A percentile compares a stretch with the other conserved stretches of the same genome.
phyloP scores from a whole-genome alignment of 2,113 vertebrate species.

The Lepus timidus region DNA sequence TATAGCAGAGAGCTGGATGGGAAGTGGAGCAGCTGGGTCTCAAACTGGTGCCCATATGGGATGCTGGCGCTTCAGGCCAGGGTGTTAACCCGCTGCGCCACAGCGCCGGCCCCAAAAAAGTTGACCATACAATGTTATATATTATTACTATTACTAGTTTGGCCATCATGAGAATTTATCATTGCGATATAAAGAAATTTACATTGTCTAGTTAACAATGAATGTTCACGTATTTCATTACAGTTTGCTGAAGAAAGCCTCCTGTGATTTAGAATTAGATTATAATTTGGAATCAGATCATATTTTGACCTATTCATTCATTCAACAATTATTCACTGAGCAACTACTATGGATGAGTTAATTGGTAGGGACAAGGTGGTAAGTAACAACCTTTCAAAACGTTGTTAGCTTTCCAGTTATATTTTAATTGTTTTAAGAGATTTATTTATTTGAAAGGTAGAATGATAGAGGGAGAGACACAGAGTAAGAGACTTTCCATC shows the following conservation, averaged over 20 bases:
- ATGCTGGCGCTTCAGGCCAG: too few species aligned
- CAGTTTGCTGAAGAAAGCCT: constrained; percentile 36
- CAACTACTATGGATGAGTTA: not conserved
- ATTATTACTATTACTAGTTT: not conserved
- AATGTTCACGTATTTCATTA: constrained; percentile 28
- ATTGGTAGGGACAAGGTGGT: not conserved
- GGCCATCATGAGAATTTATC: constrained; percentile 10
- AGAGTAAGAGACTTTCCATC: too few species aligned
- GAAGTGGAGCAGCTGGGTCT: too few species aligned
- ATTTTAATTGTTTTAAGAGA: not conserved
- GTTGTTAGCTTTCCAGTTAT: not conserved
- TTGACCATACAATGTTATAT: not conserved
- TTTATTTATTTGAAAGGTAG: too few species aligned
- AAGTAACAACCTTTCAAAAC: not conserved
- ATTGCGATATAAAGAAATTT: constrained; percentile 35
- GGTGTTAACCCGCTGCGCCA: too few species aligned
- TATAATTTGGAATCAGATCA: not conserved
- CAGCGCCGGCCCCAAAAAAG: too few species aligned
- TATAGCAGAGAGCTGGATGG: too few species aligned
- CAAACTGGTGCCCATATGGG: too few species aligned
- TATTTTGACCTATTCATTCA: not conserved
- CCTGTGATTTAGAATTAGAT: not conserved
- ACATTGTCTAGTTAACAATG: constrained; percentile 32
- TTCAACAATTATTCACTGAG: constrained; percentile 33
- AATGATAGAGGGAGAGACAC: too few species aligned